Evolutionary conservation across 2,888 invertebrate genomes (phyloP), one percentile per base, ranked within the genome.

Genomic region (Zygogramma bicolorata): DNA sequence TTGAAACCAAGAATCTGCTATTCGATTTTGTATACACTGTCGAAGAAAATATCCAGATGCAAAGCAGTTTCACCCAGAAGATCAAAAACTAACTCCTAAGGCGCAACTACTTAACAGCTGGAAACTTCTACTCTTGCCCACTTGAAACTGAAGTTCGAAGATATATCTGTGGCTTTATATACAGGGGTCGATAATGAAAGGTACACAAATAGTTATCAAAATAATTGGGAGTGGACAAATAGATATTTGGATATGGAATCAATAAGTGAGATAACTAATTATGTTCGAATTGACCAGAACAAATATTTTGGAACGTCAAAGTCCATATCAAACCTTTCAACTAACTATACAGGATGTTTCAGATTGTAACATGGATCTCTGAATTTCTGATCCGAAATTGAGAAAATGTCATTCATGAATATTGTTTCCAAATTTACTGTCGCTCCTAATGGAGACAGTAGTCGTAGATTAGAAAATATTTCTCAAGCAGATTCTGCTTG

Each of bases 91-190:
- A 85, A 88, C 88, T 88, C 88, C 88, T 87, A 88, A 88, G 89
- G 89, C 89, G 88, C 88, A 87, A 89, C 89, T 90, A 90, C 89
- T 90, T 90, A 90, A 86, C 81, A 86, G 81, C 77, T 73, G 70
- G 70, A 67, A 65, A 53, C 13, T 22, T 27, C 7, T 13, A 10
- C 10, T 13, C 13, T n/a, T 53, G 53, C 4, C 18, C 3, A 1
- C 27, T 25, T 22, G 27, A 5, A 27, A 53, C 53, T 53, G 25
- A 22, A 53, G 22, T n/a, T 3, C 1, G 3, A 8, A 8, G 3
- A 53, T 5, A 13, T n/a, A 25, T 3, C 5, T 4, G 7, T 7
- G 42, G 13, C 40, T 59, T 60, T 68, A 68, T 67, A 61, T n/a
- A 53, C 29, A 53, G n/a, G 25, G 53, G 53, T 53, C n/a, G 13